Percentiles rank a stretch among this genome's conserved stretches.
phyloP scores from a whole-genome alignment of 2,888 invertebrate species.

The Spodoptera exigua region DNA sequence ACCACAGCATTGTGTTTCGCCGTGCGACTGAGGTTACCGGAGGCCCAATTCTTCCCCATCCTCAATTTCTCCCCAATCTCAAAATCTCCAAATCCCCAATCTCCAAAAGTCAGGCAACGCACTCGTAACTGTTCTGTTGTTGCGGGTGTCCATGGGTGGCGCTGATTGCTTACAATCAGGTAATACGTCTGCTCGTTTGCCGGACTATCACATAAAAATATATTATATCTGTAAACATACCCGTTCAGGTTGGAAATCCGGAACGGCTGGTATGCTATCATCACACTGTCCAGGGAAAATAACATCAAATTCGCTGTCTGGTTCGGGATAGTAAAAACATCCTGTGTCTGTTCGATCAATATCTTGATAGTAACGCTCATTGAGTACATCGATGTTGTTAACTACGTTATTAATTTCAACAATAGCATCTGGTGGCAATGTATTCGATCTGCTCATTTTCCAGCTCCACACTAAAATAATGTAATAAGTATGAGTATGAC shows the following conservation, averaged over 20 bases:
- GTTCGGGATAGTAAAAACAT: conserved; percentile 74
- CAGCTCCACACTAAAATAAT: conserved; percentile 75
- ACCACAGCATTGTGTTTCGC: no score
- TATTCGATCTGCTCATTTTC: conserved; percentile 74
- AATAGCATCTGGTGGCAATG: conserved; percentile 57
- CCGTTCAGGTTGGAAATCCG: conserved; percentile 64
- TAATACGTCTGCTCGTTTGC: no score
- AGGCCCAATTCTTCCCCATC: no score
- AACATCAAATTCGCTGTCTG: conserved; percentile 57
- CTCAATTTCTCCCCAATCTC: no score
- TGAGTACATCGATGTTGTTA: conserved; percentile 63
- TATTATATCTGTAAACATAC: conserved; percentile 59
- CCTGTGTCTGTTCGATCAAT: conserved; percentile 64
- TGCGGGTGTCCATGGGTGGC: no score
- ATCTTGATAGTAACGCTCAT: conserved; percentile 66
- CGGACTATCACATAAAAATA: no score
- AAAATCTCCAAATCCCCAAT: no score
- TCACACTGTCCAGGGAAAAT: conserved; percentile 75
- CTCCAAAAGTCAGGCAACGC: no score
- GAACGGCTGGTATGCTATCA: conserved; percentile 63
- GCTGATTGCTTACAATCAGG: no score
- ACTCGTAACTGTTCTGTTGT: no score
- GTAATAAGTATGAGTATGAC: not conserved
- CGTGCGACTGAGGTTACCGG: no score
- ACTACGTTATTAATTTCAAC: conserved; percentile 64